Evolutionary conservation across 2,888 invertebrate genomes (phyloP), one percentile per base, ranked within the genome.

Genomic region (Cephus nigrinus): DNA sequence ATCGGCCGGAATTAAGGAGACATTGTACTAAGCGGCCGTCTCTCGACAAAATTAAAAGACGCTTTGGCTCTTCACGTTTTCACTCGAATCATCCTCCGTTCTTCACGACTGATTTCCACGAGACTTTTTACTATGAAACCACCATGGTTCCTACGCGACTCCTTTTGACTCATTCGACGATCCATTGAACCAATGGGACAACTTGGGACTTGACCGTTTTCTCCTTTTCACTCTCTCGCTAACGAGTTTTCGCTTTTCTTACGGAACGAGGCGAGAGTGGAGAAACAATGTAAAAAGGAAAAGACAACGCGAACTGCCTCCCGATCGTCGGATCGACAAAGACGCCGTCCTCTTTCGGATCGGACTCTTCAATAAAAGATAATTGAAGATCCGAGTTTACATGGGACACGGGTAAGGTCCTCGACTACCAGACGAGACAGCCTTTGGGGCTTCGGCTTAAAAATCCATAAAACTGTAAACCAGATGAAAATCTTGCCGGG

Each of bases 381-480:
- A 78, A 75, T 78, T 78, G 78, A 78, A 78, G 75, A 78, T 78
- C 32, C 78, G 71, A 72, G 78, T 78, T 78, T 69, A 33, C 75
- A 30, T 12, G 35, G 34, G 73, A 36, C 75, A 75, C 71, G 34
- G 68, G 34, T 75, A 74, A 74, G 73, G 77, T 77, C 69, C 35
- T 33, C 34, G 36, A 77, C 74, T 68, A 23, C 75, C 34, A 32
- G 74, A 74, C 71, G 32, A 69, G 77, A 73, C 30, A 2, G 71
- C n/a, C 74, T 36, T 30, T 12, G 75, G 75, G 69, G 15, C 75
- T 71, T 55, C 68, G 77, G 77, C 69, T 74, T 74, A 75, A 72
- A 75, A 78, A 78, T 78, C 78, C 78, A 78, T 78, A 78, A 78
- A 78, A 78, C 75, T 72, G 78, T 78, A 78, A 72, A 78, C 69